These are phyloP conservation scores for Drymonia ruficornis DNA, from an alignment of 2,888 invertebrate genomes.

Conservation along the genomic window DNA sequence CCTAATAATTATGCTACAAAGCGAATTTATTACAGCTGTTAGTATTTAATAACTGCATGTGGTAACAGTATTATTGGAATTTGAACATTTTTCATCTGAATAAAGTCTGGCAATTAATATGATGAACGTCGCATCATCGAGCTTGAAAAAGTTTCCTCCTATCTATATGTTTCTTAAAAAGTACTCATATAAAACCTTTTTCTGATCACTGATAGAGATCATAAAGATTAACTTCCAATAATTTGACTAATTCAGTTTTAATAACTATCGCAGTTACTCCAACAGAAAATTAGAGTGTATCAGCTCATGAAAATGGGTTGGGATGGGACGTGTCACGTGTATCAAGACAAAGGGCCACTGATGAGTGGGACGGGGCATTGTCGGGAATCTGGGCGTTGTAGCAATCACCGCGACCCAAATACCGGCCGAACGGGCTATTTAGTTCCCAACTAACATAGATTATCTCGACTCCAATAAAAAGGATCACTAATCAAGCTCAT, in stretches of 20 bases:
- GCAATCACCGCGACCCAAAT: constrained; percentile 73
- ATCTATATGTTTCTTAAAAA: no score
- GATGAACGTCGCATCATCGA: no score
- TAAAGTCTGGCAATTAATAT: no score
- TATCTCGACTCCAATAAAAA: constrained; percentile 36
- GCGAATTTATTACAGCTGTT: no score
- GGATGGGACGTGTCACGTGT: constrained; percentile 41
- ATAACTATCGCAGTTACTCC: neutral
- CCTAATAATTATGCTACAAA: no score
- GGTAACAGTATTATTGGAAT: no score
- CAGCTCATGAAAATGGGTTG: constrained; percentile 32
- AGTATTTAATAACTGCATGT: no score
- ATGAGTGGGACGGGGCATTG: constrained; percentile 59
- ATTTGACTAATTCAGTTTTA: neutral
- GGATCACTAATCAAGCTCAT: constrained; percentile 25
- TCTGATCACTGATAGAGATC: neutral
- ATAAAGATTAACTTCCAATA: neutral
- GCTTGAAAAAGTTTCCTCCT: no score
- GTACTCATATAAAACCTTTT: neutral
- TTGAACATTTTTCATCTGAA: no score
- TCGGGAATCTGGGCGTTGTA: constrained; percentile 61
- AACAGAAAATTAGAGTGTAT: neutral
- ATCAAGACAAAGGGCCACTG: constrained; percentile 59
- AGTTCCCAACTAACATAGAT: constrained; percentile 43
- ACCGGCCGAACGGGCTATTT: constrained; percentile 50